Evolutionary conservation across 1,140 invertebrate species (phyloP), one percentile per base, ranked within the genome.

Genomic region (Proales similis): DNA sequence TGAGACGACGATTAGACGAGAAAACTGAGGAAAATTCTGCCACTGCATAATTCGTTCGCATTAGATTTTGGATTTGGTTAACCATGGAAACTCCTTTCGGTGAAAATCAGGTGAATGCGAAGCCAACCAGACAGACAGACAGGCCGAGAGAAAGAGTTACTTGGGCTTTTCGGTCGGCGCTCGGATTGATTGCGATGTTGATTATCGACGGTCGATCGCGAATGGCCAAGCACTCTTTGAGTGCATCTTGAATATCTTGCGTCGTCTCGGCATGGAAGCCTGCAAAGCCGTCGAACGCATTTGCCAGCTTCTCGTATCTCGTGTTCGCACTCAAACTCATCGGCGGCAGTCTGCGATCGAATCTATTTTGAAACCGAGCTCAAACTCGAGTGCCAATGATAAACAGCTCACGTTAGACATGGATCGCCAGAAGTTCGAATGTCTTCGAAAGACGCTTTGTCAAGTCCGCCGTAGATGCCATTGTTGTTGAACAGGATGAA

Each of bases 401-500:
- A 36, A 36, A 36, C 9, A 36, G n/a, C 14, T 36, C 30, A 57
- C 36, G n/a, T 45, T 4, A 45, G 14, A 2, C 29, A 22, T 20
- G 39, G 39, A 32, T 45, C 27, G 1, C 57, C 27, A 45, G 17
- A 17, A 22, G 32, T 29, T 46, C 27, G 32, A 5, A 61, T 19
- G 12, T 29, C 27, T 9, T 43, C 22, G 22, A 61, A 61, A 20
- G 14, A 33, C 9, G 45, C 57, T 11, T 1, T 29, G 24, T 61
- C 57, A n/a, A 61, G 14, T n/a, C 57, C 57, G 14, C 39, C 39
- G 17, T 90, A 90, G 67, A 95, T 94, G 48, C 91, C 92, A 74
- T 87, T 90, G 77, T 97, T 97, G 76, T 96, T 97, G 0, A 97
- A 82, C 66, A 97, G 85, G 12, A 96, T 80, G 64, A 93, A 82